phyloP scores from a whole-genome alignment of 2,797 vertebrate genomes.

The Simalia tracyae region DNA sequence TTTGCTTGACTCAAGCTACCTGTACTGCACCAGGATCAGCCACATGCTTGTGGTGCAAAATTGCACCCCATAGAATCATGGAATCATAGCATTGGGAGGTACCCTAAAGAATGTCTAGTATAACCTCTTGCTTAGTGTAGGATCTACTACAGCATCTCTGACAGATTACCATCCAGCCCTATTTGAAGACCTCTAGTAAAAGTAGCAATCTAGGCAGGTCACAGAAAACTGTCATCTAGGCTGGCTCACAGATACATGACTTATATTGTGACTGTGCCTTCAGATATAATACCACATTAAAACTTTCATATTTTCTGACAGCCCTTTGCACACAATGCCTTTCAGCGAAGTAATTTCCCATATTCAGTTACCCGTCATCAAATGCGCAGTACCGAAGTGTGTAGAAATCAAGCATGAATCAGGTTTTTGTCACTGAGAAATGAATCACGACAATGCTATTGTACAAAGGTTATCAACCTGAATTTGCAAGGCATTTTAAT shows the following conservation, averaged over 20 bases:
- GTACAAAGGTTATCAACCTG: background rate
- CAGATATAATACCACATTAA: background rate
- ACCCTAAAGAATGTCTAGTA: background rate
- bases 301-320: background rate
- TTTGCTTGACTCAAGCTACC: background rate
- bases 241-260: background rate
- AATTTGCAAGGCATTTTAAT: background rate
- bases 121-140: background rate
- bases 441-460: background rate
- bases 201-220: background rate
- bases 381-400: background rate
- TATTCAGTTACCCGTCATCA: background rate
- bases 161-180: background rate
- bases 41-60: too few relatives aligned
- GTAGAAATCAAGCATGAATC: constrained; percentile 11
- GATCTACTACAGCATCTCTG: background rate
- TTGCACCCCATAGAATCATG: background rate
- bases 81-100: background rate
- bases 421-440: background rate
- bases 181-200: background rate
- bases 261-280: background rate
- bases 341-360: background rate
- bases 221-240: background rate
- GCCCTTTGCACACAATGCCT: background rate
- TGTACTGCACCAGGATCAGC: background rate